Evolutionary conservation across 2,797 vertebrate genomes (phyloP).

Genomic region (Todus mexicanus): DNA sequence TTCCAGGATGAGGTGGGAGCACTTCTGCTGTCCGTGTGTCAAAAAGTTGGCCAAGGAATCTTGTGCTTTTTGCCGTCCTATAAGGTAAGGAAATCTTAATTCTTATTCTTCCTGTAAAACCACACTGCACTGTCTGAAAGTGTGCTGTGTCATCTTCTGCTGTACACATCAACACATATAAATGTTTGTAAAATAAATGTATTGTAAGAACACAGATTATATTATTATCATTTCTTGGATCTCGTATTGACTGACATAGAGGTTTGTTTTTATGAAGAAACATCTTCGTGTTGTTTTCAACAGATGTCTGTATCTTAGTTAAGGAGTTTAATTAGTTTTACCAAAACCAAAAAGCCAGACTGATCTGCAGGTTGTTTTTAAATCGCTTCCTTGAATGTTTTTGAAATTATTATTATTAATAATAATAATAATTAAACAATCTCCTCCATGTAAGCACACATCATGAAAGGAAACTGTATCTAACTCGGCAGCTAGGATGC

Average conservation of each 20-base stretch:
- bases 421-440: background rate
- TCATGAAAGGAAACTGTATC: background rate
- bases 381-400: background rate
- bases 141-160: background rate
- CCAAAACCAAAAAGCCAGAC: background rate
- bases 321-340: background rate
- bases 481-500: background rate
- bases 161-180: background rate
- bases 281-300: background rate
- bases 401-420: background rate
- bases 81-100: slow-evolving; percentile 78
- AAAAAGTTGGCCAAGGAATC: slow-evolving; percentile 83
- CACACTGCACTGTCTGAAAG: background rate
- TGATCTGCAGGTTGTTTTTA: background rate
- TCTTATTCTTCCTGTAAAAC: background rate
- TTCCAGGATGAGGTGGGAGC: slow-evolving; percentile 95
- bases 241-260: background rate
- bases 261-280: background rate
- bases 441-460: background rate
- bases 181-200: background rate
- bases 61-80: slow-evolving; percentile 96
- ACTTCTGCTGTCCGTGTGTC: slow-evolving; percentile 86
- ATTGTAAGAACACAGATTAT: background rate
- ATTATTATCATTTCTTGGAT: background rate
- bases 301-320: background rate